Percentiles rank a stretch among this genome's conserved stretches.
Evolutionary conservation across 2,113 vertebrate species (phyloP).

Genomic region (Leucopsar rothschildi): DNA sequence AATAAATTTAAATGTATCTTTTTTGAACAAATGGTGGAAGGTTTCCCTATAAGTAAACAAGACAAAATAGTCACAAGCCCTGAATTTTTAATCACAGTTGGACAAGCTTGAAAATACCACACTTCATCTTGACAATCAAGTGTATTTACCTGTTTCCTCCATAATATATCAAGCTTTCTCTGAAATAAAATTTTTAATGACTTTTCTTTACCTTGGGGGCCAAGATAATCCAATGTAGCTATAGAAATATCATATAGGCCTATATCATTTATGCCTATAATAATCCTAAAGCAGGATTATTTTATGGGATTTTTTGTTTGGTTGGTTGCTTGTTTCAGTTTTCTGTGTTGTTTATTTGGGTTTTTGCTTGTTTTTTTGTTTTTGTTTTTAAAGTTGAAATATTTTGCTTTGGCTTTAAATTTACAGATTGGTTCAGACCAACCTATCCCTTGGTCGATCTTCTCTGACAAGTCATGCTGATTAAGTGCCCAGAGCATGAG

Average conservation of each 20-base stretch:
- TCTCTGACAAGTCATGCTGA: neutral
- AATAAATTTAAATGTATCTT: neutral
- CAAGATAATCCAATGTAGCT: neutral
- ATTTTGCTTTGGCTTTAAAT: neutral
- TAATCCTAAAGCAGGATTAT: neutral
- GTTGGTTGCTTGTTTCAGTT: neutral
- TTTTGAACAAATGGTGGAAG: neutral
- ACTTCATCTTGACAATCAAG: neutral
- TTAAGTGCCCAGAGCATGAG: neutral
- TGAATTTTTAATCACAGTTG: neutral
- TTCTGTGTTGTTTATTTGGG: neutral
- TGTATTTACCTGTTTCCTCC: neutral
- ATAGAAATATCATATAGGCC: neutral
- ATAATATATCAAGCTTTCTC: neutral
- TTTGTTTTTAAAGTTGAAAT: neutral
- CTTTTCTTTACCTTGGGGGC: neutral
- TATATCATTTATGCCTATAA: neutral
- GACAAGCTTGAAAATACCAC: neutral
- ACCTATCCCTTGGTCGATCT: neutral
- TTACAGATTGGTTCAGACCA: fast-evolving
- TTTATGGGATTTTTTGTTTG: neutral
- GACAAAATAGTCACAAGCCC: neutral
- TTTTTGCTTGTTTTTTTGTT: neutral
- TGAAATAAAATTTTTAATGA: neutral
- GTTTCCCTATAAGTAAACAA: neutral